A percentile compares a stretch with the other conserved stretches of the same genome.
Conservation (phyloP, 2,113 vertebrate genomes). For the Eclectus roratus region DNA sequence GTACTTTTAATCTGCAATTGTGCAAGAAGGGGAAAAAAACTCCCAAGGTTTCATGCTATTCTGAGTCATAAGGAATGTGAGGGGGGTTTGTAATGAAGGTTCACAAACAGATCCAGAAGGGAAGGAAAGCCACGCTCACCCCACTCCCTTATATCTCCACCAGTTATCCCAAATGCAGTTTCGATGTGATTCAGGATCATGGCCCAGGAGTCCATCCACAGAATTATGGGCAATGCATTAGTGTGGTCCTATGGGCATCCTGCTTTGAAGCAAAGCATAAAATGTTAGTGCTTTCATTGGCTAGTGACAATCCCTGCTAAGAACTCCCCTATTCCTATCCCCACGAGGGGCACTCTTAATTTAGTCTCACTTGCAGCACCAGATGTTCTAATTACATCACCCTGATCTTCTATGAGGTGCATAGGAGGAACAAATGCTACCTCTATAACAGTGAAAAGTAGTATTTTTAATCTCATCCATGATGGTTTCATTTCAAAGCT, state of each 20-base stretch:
- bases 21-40: not conserved
- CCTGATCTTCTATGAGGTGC: not conserved
- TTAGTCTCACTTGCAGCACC: not conserved
- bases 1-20: not conserved
- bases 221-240: rapidly evolving
- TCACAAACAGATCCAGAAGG: not conserved
- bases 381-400: slow-evolving; percentile 5
- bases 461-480: not conserved
- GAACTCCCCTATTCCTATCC: not conserved
- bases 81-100: not conserved
- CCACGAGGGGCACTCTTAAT: not conserved
- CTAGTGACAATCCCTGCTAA: not conserved
- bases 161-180: not conserved
- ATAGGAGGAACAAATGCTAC: not conserved
- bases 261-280: not conserved
- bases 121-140: not conserved
- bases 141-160: not conserved
- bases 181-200: not conserved
- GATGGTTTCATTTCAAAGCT: not conserved
- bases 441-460: not conserved
- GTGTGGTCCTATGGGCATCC: not conserved
- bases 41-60: not conserved
- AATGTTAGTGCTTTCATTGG: rapidly evolving
- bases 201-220: not conserved
- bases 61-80: not conserved